phyloP scores from a whole-genome alignment of 2,797 vertebrate genomes.

The Pygocentrus nattereri region DNA sequence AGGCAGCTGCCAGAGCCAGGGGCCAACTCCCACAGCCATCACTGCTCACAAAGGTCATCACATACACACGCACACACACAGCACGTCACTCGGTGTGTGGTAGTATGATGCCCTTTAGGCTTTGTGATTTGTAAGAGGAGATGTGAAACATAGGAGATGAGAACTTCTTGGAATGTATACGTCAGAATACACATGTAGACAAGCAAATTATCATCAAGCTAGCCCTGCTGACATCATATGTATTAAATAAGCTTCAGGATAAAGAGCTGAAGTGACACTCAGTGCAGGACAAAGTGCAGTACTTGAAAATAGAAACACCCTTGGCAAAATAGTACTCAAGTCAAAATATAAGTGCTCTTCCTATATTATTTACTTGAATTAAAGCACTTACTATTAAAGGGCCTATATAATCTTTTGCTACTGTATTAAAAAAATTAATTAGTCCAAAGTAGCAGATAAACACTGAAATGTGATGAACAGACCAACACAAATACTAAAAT shows the following conservation, averaged over 20 bases:
- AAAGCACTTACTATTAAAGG: no score
- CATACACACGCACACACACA: constrained; percentile 40
- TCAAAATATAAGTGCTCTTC: no score
- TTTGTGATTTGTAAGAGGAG: background rate
- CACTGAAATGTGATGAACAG: no score
- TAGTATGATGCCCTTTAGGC: constrained; percentile 28
- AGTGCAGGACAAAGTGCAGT: no score
- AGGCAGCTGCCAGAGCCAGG: constrained; percentile 79
- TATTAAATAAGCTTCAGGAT: background rate
- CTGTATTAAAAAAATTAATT: no score
- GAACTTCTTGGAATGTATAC: background rate
- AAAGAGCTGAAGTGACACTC: no score
- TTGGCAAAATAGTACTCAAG: no score
- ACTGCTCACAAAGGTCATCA: constrained; percentile 75
- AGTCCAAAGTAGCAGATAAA: no score
- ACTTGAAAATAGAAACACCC: no score
- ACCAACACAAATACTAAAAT: no score
- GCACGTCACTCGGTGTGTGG: background rate
- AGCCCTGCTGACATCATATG: background rate
- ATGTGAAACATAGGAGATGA: background rate
- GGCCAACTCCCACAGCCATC: constrained; percentile 66
- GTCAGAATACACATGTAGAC: background rate
- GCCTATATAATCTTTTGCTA: no score
- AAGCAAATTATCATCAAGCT: background rate
- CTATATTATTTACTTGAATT: no score